These are phyloP conservation scores for Megalops cyprinoides DNA, from an alignment of 2,797 vertebrate species.

Conservation along the genomic window DNA sequence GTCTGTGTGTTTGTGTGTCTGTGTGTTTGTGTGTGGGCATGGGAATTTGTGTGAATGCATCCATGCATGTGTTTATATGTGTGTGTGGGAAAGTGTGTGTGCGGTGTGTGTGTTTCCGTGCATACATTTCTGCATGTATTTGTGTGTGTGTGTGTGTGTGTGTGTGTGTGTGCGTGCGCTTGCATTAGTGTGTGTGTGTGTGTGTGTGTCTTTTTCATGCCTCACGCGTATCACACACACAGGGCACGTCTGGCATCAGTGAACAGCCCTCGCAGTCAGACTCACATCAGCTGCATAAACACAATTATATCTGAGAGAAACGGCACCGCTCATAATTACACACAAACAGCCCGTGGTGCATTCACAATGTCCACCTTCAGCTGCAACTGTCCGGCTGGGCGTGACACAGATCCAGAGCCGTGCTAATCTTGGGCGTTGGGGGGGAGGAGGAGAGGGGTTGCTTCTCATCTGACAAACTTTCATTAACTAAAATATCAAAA, in stretches of 20 bases:
- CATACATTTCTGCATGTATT: too few relatives aligned
- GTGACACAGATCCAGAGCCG: constrained; percentile 1
- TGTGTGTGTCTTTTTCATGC: background rate
- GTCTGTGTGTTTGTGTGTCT: background rate
- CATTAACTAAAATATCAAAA: background rate
- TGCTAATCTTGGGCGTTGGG: background rate
- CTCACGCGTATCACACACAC: background rate
- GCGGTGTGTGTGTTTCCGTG: too few relatives aligned
- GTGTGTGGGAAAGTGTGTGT: too few relatives aligned
- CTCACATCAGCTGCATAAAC: constrained; percentile 4
- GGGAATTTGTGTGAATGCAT: background rate
- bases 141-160: too few relatives aligned
- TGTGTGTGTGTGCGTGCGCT: too few relatives aligned
- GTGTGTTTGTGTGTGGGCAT: background rate
- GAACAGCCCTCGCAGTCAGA: background rate
- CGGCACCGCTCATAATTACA: background rate
- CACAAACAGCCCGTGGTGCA: background rate
- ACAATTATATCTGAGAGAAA: constrained; percentile 7
- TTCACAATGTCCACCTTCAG: background rate
- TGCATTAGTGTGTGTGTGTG: background rate
- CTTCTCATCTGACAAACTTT: background rate
- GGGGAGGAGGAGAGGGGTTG: too few relatives aligned
- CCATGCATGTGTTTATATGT: too few relatives aligned
- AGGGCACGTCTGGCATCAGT: constrained; percentile 7
- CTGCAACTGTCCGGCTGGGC: background rate